Evolutionary conservation across 2,888 invertebrate genomes (phyloP).

Genomic region (Meteorus cinctellus): DNA sequence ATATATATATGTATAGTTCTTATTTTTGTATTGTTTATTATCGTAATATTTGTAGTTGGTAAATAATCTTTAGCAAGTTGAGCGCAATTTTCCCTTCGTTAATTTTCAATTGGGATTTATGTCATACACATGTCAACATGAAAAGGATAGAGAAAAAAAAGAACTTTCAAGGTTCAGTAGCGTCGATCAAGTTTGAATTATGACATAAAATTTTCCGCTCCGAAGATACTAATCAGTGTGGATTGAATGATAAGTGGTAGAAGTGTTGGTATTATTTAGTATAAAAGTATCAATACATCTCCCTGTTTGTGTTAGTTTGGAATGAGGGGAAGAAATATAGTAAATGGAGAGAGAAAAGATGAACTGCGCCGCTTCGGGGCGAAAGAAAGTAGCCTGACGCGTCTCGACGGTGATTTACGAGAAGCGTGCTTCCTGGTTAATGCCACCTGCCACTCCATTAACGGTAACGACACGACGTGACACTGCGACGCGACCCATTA

Average conservation of each 20-base stretch:
- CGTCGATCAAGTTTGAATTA: no score
- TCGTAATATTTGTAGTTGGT: no score
- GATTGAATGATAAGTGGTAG: neutral
- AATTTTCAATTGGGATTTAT: no score
- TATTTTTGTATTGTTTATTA: no score
- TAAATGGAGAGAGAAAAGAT: slow-evolving; percentile 7
- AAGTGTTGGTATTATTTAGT: neutral
- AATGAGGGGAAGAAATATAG: neutral
- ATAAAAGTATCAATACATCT: neutral
- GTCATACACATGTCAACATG: slow-evolving; percentile 5
- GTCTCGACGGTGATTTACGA: slow-evolving; percentile 38
- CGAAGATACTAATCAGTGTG: neutral
- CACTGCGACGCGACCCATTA: slow-evolving; percentile 38
- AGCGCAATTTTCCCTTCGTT: no score
- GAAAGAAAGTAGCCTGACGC: slow-evolving; percentile 15
- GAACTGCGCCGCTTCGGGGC: neutral
- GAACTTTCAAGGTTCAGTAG: neutral
- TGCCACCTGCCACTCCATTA: slow-evolving; percentile 42
- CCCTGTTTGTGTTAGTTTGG: neutral
- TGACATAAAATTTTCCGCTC: neutral
- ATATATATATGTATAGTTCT: no score
- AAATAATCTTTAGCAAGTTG: no score
- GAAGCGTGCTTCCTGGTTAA: slow-evolving; percentile 36
- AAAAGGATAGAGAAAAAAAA: slow-evolving; percentile 1
- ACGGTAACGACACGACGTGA: slow-evolving; percentile 42